phyloP scores from a whole-genome alignment of 2,113 vertebrate genomes.

The Campylorhamphus procurvoides region DNA sequence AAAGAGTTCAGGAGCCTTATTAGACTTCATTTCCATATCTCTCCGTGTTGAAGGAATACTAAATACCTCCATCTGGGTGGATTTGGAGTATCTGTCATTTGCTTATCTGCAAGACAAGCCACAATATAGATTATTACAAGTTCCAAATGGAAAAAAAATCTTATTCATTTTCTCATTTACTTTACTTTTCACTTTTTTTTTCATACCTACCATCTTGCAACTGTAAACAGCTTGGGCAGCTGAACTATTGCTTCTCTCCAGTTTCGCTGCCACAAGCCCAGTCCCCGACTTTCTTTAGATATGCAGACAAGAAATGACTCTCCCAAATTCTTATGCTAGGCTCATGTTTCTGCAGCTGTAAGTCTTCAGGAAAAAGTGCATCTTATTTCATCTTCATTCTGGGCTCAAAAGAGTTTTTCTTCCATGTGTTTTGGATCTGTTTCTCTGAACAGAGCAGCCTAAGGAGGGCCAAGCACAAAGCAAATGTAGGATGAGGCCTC shows the following conservation, averaged over 20 bases:
- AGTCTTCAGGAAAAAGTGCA: neutral
- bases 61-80: constrained; percentile 10
- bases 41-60: neutral
- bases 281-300: neutral
- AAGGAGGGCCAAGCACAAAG: neutral
- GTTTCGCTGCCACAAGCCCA: neutral
- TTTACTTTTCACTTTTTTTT: neutral
- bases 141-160: neutral
- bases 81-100: neutral
- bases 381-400: neutral
- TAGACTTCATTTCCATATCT: constrained; percentile 49
- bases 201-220: neutral
- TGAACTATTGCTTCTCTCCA: neutral
- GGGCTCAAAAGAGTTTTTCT: neutral
- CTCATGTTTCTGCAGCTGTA: neutral
- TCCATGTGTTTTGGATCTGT: neutral
- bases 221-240: neutral
- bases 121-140: neutral
- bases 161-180: neutral
- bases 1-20: constrained; percentile 33
- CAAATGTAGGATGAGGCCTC: neutral
- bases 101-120: neutral
- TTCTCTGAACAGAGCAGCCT: neutral
- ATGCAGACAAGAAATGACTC: neutral
- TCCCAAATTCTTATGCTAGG: neutral